Evolutionary conservation across 2,113 vertebrate species (phyloP), one percentile per base, ranked within the genome.

Genomic region (Regulus satrapa): DNA sequence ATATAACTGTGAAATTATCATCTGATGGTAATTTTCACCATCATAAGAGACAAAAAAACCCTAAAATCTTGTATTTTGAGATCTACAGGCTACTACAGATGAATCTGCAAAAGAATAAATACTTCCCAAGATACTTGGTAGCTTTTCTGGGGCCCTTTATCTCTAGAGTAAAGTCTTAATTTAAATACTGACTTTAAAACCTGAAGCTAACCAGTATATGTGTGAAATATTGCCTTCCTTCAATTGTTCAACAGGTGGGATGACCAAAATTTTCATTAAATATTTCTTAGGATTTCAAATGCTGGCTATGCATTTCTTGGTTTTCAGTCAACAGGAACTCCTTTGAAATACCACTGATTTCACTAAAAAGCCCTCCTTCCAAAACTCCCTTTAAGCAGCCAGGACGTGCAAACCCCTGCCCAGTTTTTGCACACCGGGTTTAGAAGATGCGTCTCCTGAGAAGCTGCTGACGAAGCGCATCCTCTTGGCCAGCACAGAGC

Each of bases 211-310:
- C 14, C 58, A 76, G 32, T 29, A 56, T 38, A 78, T 14, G 19
- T 32, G 12, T 32, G 84, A 88, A 54, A 73, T 6, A 91, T 62
- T 66, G 23, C 40, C 10, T 79, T 87, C 40, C 36, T 90, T 64
- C 71, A 76, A 34, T 21, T 76, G 29, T 76, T 93, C 72, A 72
- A 51, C 48, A 83, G 19, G 45, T 52, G 28, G 14, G 43, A 79
- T 79, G 66, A 36, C 18, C 49, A 73, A 94, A 25, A 76, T 73
- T 83, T 80, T 69, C 25, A 76, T 76, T 76, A 68, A 79, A 41
- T 88, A 56, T 85, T 88, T 90, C 54, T 64, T 49, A 88, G 14
- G 56, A 92, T 79, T 94, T 73, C 82, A 85, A 54, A 76, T 31
- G 9, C n/a, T 75, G 26, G 25, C 25, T 74, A 43, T 1, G 2